These are phyloP conservation scores for Euglossa dilemma DNA, from an alignment of 1,140 invertebrate genomes.

Conservation along the genomic window DNA sequence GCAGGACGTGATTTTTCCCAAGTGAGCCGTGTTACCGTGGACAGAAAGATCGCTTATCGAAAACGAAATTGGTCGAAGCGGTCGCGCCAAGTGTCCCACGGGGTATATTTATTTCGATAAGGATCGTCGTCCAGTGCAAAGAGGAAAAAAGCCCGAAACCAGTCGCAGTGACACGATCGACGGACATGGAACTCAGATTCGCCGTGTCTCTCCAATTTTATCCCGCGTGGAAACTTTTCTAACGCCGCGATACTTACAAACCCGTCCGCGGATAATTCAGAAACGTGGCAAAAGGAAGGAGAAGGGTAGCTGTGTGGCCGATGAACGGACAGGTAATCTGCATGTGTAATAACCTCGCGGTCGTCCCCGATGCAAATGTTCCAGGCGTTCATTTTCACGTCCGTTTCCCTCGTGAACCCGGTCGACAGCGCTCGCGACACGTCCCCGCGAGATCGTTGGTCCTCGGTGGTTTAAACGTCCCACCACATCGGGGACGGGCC, in stretches of 20 bases:
- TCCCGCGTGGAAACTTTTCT: too few species aligned
- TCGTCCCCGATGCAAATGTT: conserved; percentile 40
- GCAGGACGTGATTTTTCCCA: too few species aligned
- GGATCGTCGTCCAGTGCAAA: too few species aligned
- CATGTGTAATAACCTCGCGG: conserved; percentile 44
- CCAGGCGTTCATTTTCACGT: conserved; percentile 19
- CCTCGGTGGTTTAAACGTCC: neutral
- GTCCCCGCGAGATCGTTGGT: neutral
- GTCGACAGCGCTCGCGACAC: neutral
- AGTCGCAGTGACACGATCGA: too few species aligned
- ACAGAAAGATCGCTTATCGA: too few species aligned
- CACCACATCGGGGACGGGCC: neutral
- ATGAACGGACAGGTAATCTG: conserved; percentile 47
- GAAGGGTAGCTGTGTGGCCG: neutral
- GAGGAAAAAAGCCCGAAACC: too few species aligned
- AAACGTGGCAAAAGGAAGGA: conserved; percentile 18
- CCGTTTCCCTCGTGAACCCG: neutral
- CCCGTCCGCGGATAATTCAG: conserved; percentile 6
- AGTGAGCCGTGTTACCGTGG: too few species aligned
- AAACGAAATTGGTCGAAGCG: too few species aligned
- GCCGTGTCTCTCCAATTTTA: too few species aligned
- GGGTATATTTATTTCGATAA: too few species aligned
- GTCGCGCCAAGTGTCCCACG: too few species aligned
- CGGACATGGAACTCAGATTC: too few species aligned
- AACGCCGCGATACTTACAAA: neutral